A percentile compares a stretch with the other conserved stretches of the same genome.
Evolutionary conservation across 35 echinoderm and acorn worm genomes (phyloP).

Genomic region (Apostichopus parvimensis): DNA sequence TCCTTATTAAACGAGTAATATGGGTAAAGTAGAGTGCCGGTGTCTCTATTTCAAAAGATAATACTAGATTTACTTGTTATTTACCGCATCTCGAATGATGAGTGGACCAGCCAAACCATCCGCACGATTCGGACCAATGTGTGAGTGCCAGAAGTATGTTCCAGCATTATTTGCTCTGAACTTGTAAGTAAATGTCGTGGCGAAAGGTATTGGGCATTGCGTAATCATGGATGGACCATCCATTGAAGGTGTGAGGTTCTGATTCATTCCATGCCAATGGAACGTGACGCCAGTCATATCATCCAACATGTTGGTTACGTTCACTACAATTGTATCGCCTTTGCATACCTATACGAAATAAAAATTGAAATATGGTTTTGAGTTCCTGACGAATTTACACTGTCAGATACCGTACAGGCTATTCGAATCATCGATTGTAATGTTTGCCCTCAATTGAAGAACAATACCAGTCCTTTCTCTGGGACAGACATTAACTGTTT

Average conservation of each 20-base stretch:
- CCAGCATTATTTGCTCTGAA: slow-evolving; percentile 43
- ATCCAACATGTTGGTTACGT: slow-evolving; percentile 53
- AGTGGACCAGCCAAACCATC: slow-evolving; percentile 89
- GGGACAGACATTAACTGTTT: too few species aligned
- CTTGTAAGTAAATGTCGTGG: slow-evolving; percentile 53
- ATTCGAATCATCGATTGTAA: too few species aligned
- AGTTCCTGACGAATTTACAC: too few species aligned
- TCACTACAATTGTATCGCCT: slow-evolving; percentile 60
- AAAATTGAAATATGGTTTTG: slow-evolving; percentile 4
- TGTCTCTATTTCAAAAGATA: too few species aligned
- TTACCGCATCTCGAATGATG: slow-evolving; percentile 67
- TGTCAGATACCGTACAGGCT: too few species aligned
- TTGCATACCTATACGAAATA: slow-evolving; percentile 59
- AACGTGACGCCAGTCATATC: slow-evolving; percentile 60
- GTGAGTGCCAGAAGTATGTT: slow-evolving; percentile 73
- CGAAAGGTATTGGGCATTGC: slow-evolving; percentile 67
- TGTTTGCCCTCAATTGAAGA: too few species aligned
- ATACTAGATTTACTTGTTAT: background rate
- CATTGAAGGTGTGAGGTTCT: slow-evolving; percentile 53
- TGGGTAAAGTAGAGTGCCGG: too few species aligned
- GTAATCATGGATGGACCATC: slow-evolving; percentile 79
- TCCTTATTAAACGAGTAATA: too few species aligned
- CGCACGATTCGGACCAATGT: slow-evolving; percentile 68
- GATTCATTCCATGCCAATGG: slow-evolving; percentile 73
- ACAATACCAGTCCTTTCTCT: too few species aligned